Base-by-base conservation (phyloP, 2,888 invertebrate species). In the Drosophila ustulata region DNA sequence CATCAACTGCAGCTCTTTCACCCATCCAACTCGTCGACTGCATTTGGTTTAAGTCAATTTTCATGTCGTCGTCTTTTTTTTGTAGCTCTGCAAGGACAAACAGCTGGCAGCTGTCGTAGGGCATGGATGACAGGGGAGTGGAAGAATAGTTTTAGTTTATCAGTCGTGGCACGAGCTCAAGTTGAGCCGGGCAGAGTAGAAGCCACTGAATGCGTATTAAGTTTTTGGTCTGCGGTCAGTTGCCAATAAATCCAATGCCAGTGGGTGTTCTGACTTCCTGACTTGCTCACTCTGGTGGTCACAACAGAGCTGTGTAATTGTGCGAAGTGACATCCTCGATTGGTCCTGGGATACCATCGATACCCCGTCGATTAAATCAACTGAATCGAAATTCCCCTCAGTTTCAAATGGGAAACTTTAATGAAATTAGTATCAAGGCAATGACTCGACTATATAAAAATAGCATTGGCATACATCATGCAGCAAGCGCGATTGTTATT, bases 211-310 rank as follows among this genome's bases (percentile, higher is more conserved):
- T 69, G 73, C 67, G 69, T 72, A 75, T 82, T 76, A 67, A 73
- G 76, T 75, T 79, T 71, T 64, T 37, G 68, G 62, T 71, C 52
- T 75, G 75, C 63, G 81, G 83, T 77, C 71, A 72, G 68, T 56
- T 77, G 64, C 77, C 79, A 83, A 86, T 86, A 84, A 81, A 84
- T 86, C 69, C 55, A 41, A 53, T 64, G 76, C 51, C 73, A 62
- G 67, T 68, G 76, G 80, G 74, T 50, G 74, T 55, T 30, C 26
- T 51, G 18, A 9, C 34, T 41, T 9, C 26, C 59, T 47, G 39
- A 18, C 18, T 18, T 18, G 0, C 18, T 18, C 18, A 18, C 18
- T 18, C 18, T 18, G 18, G 18, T 18, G 18, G 18, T 2, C 18
- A 2, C 18, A 18, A n/a, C 51, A 57, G 25, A 28, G 56, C 47